Percentiles rank a stretch among this genome's conserved stretches.
Evolutionary conservation across 2,888 invertebrate genomes (phyloP).

Genomic region (Drosophila atripex): DNA sequence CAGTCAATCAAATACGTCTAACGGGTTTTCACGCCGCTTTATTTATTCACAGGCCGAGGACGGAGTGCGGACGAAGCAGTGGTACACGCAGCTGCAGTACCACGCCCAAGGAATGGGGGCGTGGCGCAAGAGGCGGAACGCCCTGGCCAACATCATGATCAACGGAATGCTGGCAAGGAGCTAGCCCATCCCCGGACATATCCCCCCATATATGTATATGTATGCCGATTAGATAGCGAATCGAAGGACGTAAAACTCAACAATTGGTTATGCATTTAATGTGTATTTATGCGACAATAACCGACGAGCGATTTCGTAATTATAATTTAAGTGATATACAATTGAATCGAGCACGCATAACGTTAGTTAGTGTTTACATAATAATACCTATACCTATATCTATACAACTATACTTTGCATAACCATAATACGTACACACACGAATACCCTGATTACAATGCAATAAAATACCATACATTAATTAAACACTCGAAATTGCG

Average conservation of each 20-base stretch:
- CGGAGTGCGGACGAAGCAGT: constrained; percentile 92
- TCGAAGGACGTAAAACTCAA: constrained; percentile 22
- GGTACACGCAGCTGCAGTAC: constrained; percentile 95
- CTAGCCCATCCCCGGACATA: constrained; percentile 36
- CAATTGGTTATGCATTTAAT: constrained; percentile 63
- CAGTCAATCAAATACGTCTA: constrained; percentile 63
- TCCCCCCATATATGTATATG: neutral
- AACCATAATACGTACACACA: constrained; percentile 36
- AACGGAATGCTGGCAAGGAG: constrained; percentile 89
- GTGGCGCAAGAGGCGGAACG: constrained; percentile 96
- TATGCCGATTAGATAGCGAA: constrained; percentile 1
- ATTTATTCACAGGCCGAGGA: constrained; percentile 90
- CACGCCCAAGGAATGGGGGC: constrained; percentile 96
- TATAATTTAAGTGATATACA: constrained; percentile 69
- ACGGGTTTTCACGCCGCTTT: constrained; percentile 38
- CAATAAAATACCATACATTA: constrained; percentile 53
- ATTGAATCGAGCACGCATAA: constrained; percentile 57
- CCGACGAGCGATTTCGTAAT: constrained; percentile 64
- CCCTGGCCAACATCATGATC: constrained; percentile 98
- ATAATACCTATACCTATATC: constrained; percentile 34
- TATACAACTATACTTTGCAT: constrained; percentile 30
- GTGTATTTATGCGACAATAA: constrained; percentile 62
- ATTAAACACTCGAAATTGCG: constrained; percentile 54
- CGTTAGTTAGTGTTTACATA: constrained; percentile 62
- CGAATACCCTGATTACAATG: constrained; percentile 44